phyloP scores from a whole-genome alignment of 2,797 vertebrate genomes.

The Salarias fasciatus region DNA sequence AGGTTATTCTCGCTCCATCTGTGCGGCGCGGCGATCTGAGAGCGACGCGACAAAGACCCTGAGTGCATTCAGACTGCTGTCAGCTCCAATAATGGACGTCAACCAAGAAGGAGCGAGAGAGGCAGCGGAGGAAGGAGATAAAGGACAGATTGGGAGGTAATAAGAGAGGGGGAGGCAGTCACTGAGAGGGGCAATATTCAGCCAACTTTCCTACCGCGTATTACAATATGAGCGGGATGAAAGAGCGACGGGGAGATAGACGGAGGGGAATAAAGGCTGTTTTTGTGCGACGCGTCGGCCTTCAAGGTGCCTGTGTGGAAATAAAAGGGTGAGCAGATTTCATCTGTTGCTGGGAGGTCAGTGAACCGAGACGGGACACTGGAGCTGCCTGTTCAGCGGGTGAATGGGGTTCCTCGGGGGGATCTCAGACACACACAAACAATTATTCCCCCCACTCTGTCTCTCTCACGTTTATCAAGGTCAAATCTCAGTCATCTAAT shows the following conservation, averaged over 20 bases:
- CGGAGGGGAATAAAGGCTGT: constrained; percentile 26
- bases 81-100: constrained; percentile 27
- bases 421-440: constrained; percentile 11
- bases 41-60: constrained; percentile 14
- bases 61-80: constrained; percentile 31
- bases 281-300: constrained; percentile 41
- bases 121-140: constrained; percentile 4
- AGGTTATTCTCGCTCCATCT: constrained; percentile 5
- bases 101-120: constrained; percentile 8
- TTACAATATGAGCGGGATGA: constrained; percentile 16
- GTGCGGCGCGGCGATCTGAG: constrained; percentile 1
- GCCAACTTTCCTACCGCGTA: constrained; percentile 27
- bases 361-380: constrained; percentile 62
- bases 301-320: constrained; percentile 39
- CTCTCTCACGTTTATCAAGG: constrained; percentile 43
- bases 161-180: constrained; percentile 20
- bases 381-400: constrained; percentile 64
- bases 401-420: constrained; percentile 56
- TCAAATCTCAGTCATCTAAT: constrained; percentile 41
- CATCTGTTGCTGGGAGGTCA: constrained; percentile 60
- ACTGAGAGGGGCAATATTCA: constrained; percentile 11
- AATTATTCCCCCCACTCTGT: background rate
- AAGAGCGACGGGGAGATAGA: constrained; percentile 4
- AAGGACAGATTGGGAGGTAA: constrained; percentile 44
- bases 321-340: constrained; percentile 62